Percentiles rank a stretch among this genome's conserved stretches.
These are phyloP conservation scores for Paramormyrops hopkinsi DNA, from an alignment of 2,797 vertebrate species.

Conservation along the genomic window DNA sequence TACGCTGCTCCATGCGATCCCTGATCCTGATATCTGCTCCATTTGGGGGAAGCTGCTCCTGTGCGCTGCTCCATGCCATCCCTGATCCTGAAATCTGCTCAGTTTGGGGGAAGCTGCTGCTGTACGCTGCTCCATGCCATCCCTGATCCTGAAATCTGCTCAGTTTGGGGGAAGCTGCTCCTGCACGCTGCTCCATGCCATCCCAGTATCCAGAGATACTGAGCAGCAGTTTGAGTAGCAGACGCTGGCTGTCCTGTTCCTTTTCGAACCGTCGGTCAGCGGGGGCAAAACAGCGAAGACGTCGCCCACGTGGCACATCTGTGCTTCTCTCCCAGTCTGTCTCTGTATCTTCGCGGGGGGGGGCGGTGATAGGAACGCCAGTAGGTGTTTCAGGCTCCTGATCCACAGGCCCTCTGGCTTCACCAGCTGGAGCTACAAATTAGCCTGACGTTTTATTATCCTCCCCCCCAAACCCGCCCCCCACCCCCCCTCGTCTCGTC, in stretches of 20 bases:
- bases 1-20: neutral
- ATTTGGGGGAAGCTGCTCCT: no score
- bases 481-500: constrained; percentile 15
- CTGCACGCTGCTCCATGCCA: neutral
- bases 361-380: constrained; percentile 54
- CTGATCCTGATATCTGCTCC: no score
- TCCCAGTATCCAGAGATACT: neutral
- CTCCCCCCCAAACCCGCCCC: constrained; percentile 37
- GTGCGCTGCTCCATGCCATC: no score
- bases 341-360: neutral
- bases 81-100: no score
- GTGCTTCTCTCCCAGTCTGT: neutral
- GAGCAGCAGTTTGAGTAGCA: neutral
- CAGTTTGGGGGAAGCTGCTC: neutral
- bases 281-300: neutral
- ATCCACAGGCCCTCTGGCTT: constrained; percentile 80
- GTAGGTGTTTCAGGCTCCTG: constrained; percentile 71
- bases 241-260: neutral
- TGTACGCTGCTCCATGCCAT: no score
- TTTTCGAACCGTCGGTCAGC: neutral
- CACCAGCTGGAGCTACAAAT: constrained; percentile 90
- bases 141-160: no score
- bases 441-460: constrained; percentile 84
- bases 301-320: neutral
- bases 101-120: no score